These are phyloP conservation scores for Nibea albiflora DNA, from an alignment of 2,113 vertebrate species.

Conservation along the genomic window DNA sequence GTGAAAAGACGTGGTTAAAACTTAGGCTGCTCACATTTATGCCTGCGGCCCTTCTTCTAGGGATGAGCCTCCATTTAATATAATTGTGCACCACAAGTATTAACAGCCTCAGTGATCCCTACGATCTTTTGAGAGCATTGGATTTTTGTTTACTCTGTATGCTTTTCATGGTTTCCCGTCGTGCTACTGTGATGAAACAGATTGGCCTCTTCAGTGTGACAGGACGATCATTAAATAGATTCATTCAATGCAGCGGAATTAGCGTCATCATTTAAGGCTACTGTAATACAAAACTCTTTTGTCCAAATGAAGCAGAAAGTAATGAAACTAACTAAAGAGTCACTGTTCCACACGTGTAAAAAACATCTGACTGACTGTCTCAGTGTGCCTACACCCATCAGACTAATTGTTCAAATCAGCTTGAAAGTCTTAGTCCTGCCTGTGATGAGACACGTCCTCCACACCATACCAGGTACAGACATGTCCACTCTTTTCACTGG, in stretches of 20 bases:
- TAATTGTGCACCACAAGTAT: constrained; percentile 12
- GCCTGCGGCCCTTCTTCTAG: not conserved
- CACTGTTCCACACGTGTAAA: not conserved
- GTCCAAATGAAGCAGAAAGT: not conserved
- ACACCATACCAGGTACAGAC: constrained; percentile 56
- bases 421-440: constrained; percentile 16
- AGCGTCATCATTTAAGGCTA: not conserved
- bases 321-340: not conserved
- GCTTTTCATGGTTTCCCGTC: not conserved
- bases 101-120: not conserved
- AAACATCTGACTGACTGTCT: not conserved
- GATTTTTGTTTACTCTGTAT: constrained; percentile 23
- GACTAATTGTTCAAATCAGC: constrained; percentile 23
- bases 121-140: not conserved
- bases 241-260: not conserved
- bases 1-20: not conserved
- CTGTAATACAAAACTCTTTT: not conserved
- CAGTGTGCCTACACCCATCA: constrained; percentile 7
- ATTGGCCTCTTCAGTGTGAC: constrained; percentile 4
- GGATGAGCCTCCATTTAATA: not conserved
- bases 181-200: not conserved
- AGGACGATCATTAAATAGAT: not conserved
- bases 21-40: not conserved
- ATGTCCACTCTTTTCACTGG: constrained; percentile 25
- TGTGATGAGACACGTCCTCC: constrained; percentile 40